Evolutionary conservation across 2,888 invertebrate genomes (phyloP), one percentile per base, ranked within the genome.

Genomic region (Beris morrisii): DNA sequence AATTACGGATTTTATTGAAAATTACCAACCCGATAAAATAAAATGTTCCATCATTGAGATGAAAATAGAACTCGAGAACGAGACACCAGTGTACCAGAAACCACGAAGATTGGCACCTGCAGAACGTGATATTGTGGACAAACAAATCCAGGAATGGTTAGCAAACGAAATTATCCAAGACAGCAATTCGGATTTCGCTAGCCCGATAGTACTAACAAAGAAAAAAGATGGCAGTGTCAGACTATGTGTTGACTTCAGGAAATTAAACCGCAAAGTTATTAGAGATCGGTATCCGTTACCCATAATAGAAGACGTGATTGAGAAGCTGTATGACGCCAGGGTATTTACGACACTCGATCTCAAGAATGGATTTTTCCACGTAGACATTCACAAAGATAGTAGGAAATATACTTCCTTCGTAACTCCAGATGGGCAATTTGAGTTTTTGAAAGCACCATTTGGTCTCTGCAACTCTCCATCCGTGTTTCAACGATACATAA

Each of bases 361-460:
- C 7, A 73, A 72, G 64, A 75, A 75, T 67, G 74, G 74, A 45
- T 77, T 75, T 67, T 76, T 76, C 44, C 76, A 77, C 67, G 75
- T 76, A n/a, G 64, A 59, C 2, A 66, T 77, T 5, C 72, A 73
- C 12, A 61, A 70, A 59, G 63, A 67, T 4, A 75, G 74, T 66
- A 28, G 38, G 32, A 68, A 68, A 70, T 78, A 76, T 64, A 79
- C 78, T 0, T 68, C 79, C 0, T 80, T 81, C 70, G 77, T 81
- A 0, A 79, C 76, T 6, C 76, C 71, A 5, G 72, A 72, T 65
- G 79, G 78, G 1, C 78, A 76, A 28, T 80, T 69, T 69, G 78
- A 81, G 68, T 81, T 80, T 68, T 56, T 74, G n/a, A 74, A 70
- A 69, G 73, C 73, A 46, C 79, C 79, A 0, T 81, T 81, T 72